Evolutionary conservation across 2,797 vertebrate species (phyloP).

Genomic region (Acrossocheilus wenchowensis): DNA sequence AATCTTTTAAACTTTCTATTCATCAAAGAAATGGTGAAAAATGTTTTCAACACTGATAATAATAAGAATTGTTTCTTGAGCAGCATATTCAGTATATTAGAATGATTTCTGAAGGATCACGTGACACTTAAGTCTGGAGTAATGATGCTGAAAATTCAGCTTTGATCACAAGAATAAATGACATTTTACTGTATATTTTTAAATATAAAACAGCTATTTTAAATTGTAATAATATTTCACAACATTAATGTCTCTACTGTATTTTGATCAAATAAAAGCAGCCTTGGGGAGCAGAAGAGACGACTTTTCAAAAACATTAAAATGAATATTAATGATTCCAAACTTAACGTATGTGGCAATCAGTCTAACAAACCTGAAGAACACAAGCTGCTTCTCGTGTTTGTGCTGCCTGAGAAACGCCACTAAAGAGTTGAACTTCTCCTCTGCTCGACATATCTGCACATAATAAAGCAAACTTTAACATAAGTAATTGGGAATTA

Average conservation of each 20-base stretch:
- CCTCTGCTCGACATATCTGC: conserved; percentile 88
- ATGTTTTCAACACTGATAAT: no score
- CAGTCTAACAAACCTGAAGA: conserved; percentile 86
- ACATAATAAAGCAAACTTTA: background rate
- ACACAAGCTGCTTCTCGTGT: conserved; percentile 91
- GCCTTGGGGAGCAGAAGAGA: background rate
- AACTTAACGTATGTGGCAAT: background rate
- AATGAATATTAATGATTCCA: background rate
- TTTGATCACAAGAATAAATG: background rate
- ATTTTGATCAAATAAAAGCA: background rate
- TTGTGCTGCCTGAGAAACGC: conserved; percentile 91
- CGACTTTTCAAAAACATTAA: background rate
- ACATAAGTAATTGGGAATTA: background rate
- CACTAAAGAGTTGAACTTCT: conserved; percentile 95
- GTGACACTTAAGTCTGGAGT: background rate
- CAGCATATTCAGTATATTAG: no score
- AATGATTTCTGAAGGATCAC: no score
- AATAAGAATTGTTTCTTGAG: no score
- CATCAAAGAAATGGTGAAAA: no score
- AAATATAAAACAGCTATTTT: background rate
- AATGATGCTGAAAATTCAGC: background rate
- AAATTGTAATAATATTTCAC: background rate
- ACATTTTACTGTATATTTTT: no score
- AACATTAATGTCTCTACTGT: background rate
- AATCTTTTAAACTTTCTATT: no score